These are phyloP conservation scores for Pandemis corylana DNA, from an alignment of 2,888 invertebrate genomes.

Conservation along the genomic window DNA sequence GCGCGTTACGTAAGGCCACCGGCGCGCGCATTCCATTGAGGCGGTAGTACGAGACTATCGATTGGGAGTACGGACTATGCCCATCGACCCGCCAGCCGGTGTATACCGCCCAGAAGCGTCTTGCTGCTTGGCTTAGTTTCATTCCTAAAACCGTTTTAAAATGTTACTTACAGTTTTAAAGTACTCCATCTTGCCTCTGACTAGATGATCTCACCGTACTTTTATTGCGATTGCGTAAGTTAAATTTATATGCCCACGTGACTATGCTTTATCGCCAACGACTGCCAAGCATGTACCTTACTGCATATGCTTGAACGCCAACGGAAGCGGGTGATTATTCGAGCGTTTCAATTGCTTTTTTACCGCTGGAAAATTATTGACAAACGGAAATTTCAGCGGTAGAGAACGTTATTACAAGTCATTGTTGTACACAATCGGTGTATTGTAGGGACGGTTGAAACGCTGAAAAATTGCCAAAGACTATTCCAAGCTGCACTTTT, in stretches of 20 bases:
- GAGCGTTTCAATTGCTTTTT: neutral
- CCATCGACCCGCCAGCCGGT: constrained; percentile 70
- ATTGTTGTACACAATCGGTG: neutral
- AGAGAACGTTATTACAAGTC: neutral
- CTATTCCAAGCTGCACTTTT: neutral
- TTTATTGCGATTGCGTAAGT: constrained; percentile 38
- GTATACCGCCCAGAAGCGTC: constrained; percentile 64
- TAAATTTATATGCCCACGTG: constrained; percentile 22
- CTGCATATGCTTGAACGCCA: constrained; percentile 6
- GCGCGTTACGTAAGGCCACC: constrained; percentile 78
- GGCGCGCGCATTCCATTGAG: constrained; percentile 82
- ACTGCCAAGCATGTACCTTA: constrained; percentile 20
- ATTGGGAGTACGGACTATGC: constrained; percentile 69
- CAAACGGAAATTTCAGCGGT: neutral
- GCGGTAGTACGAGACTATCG: constrained; percentile 77
- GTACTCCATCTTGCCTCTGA: neutral
- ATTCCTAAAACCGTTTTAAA: constrained; percentile 45
- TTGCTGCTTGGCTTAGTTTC: constrained; percentile 66
- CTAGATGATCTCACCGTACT: constrained; percentile 33
- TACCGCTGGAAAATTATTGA: neutral
- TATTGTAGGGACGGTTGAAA: neutral
- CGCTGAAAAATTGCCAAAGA: neutral
- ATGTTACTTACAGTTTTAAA: constrained; percentile 15
- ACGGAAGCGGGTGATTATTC: neutral
- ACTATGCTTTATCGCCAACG: constrained; percentile 15